phyloP scores from a whole-genome alignment of 1,140 invertebrate species.

The Lordiphosa collinella region DNA sequence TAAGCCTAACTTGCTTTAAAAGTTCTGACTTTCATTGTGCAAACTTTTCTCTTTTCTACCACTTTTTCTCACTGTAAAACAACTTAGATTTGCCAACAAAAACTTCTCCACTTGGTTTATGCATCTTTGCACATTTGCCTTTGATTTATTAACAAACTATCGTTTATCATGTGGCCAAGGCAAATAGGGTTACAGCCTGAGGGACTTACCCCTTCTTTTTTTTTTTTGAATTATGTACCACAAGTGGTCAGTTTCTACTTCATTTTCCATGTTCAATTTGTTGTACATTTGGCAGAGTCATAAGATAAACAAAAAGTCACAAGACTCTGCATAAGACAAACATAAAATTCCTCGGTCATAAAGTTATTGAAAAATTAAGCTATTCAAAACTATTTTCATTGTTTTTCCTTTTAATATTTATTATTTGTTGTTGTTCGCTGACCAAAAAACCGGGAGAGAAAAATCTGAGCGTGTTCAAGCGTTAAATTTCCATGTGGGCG shows the following conservation, averaged over 20 bases:
- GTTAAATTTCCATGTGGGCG: slow-evolving; percentile 71
- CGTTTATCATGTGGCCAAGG: slow-evolving; percentile 71
- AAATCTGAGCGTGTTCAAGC: slow-evolving; percentile 53
- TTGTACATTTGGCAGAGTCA: slow-evolving; percentile 28
- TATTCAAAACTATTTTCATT: slow-evolving; percentile 23
- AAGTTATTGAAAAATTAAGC: slow-evolving; percentile 64
- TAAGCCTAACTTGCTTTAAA: too few relatives aligned
- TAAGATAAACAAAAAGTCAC: slow-evolving; percentile 50
- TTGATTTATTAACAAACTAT: slow-evolving; percentile 74
- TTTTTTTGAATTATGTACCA: slow-evolving; percentile 19
- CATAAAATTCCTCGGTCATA: slow-evolving; percentile 16
- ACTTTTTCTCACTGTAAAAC: too few relatives aligned
- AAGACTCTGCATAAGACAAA: slow-evolving; percentile 40
- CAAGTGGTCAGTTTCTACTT: slow-evolving; percentile 17
- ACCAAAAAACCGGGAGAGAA: slow-evolving; percentile 24
- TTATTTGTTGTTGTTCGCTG: slow-evolving; percentile 12
- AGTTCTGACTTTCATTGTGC: too few relatives aligned
- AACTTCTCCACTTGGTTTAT: background rate
- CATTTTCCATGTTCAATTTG: slow-evolving; percentile 40
- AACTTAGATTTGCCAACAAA: too few relatives aligned
- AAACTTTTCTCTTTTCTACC: too few relatives aligned
- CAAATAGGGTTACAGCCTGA: slow-evolving; percentile 48
- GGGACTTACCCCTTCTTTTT: slow-evolving; percentile 4
- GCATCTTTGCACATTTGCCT: slow-evolving; percentile 17
- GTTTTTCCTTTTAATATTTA: slow-evolving; percentile 25